Evolutionary conservation across 92 coral and sea anemone species (phyloP), one percentile per base, ranked within the genome.

Genomic region (Scolanthus callimorphus): DNA sequence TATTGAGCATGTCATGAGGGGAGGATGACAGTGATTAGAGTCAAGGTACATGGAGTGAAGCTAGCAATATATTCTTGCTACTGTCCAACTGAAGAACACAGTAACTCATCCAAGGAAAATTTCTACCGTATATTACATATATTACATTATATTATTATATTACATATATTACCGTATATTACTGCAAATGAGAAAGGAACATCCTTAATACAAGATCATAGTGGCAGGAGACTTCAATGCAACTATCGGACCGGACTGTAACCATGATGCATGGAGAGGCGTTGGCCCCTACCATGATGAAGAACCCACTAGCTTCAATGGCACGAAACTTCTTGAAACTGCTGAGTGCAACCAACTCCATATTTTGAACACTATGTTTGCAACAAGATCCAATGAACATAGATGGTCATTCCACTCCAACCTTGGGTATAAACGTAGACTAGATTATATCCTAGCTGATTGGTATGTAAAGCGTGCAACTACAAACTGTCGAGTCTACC

Each of bases 361-460:
- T 23, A 22, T 54, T 21, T 15, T 51, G 2, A 12, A 51, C 24
- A 51, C 57, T 2, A 39, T 59, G 49, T 57, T 2, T 17, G 63
- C 28, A 57, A 57, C 46, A 51, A 29, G 63, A 57, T 57, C 67
- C 19, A 31, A 63, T 9, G 45, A 27, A 63, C 57, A 63, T 29
- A 63, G 70, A 24, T 63, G 70, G 70, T 63, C 70, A 2, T 59
- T 47, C 60, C 57, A 57, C 47, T 57, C 63, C 23, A 2, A 63
- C 57, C 60, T 63, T 46, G 46, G 70, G 25, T 63, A 63, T 25
- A 63, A 25, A 17, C 56, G 70, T 28, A 3, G 70, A 20, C 60
- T 63, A 0, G 60, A 63, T 26, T 63, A 63, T 28, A 63, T 63
- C 17, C 34, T 63, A 15, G 27, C 43, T 27, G 70, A 63, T 43